These are phyloP conservation scores for Thomomys bottae DNA, from an alignment of 2,113 vertebrate genomes.

Conservation along the genomic window DNA sequence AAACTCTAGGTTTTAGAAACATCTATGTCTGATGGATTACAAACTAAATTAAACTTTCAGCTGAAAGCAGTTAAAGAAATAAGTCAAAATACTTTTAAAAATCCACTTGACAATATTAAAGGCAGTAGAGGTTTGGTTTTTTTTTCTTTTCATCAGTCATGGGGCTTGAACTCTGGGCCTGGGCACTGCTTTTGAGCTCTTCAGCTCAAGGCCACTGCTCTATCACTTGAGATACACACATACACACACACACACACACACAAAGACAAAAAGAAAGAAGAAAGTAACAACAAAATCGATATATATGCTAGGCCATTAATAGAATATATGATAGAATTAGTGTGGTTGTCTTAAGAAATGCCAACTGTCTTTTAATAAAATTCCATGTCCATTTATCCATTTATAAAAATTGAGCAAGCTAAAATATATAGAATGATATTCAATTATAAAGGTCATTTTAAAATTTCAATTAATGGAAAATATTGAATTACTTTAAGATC, in stretches of 20 bases:
- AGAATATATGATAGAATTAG: neutral
- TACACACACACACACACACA: no score
- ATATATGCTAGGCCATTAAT: neutral
- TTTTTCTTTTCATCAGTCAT: no score
- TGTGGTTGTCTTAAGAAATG: neutral
- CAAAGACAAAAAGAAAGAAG: no score
- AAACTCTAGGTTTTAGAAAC: neutral
- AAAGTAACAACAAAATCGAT: neutral
- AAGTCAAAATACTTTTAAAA: neutral
- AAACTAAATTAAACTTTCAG: neutral
- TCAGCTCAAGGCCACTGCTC: no score
- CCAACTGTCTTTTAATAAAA: neutral
- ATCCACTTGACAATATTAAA: neutral
- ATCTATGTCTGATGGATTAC: neutral
- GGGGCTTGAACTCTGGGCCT: no score
- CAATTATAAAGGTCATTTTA: neutral
- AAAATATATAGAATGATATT: neutral
- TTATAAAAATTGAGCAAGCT: neutral
- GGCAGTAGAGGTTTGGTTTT: neutral
- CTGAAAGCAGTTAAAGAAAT: neutral
- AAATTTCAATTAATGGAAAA: constrained; percentile 12
- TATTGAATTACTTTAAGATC: neutral
- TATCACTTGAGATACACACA: no score
- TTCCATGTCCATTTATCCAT: neutral
- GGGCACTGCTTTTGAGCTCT: no score